phyloP scores from a whole-genome alignment of 1,140 invertebrate species.

The Popillia japonica region DNA sequence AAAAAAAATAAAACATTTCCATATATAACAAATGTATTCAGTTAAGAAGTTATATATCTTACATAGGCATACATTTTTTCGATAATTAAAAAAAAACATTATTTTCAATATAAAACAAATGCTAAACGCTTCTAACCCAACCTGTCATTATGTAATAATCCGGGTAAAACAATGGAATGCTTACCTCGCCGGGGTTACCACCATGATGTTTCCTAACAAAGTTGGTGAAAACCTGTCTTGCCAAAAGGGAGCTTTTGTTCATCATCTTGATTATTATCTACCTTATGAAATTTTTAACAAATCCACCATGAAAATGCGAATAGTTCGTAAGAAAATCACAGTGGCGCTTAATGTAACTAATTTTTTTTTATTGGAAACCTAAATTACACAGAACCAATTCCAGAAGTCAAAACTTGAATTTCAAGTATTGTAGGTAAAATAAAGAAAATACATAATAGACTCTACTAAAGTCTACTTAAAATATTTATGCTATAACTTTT shows the following conservation, averaged over 20 bases:
- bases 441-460: too few species aligned
- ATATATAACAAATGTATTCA: conserved; percentile 4
- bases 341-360: background rate
- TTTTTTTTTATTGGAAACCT: too few species aligned
- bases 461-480: too few species aligned
- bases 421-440: too few species aligned
- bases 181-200: conserved; percentile 29
- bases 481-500: too few species aligned
- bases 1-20: conserved; percentile 43
- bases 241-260: conserved; percentile 36
- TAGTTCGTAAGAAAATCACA: background rate
- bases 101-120: conserved; percentile 3
- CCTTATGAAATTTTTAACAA: background rate
- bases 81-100: background rate
- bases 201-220: conserved; percentile 41
- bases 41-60: too few species aligned
- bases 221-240: conserved; percentile 36
- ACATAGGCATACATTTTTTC: background rate
- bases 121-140: background rate
- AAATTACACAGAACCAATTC: too few species aligned
- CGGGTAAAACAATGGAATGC: conserved; percentile 6
- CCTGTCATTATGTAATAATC: conserved; percentile 11
- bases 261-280: conserved; percentile 26
- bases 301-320: background rate
- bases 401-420: too few species aligned